Evolutionary conservation across 2,888 invertebrate species (phyloP), one percentile per base, ranked within the genome.

Genomic region (Caenorhabditis sp.): DNA sequence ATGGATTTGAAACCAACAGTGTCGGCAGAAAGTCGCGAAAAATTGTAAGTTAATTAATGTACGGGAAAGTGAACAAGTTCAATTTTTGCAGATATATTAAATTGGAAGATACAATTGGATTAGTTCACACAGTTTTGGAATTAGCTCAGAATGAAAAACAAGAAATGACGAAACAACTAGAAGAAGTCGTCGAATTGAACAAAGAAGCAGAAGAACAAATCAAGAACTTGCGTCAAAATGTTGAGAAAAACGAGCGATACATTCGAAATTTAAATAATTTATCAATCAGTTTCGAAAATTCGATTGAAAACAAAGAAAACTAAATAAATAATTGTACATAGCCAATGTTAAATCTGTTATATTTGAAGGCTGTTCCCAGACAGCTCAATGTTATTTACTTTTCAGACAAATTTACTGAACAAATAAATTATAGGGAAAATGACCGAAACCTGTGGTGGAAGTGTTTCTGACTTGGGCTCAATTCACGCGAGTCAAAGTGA

Each of bases 401-500:
- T 43, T 43, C 43, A 43, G 43, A 43, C 31, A 7, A 31, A 10
- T 31, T 10, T 10, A 31, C 5, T 7, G 4, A 31, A 31, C 31
- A 10, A 31, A 7, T 31, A 31, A 43, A 10, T 43, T 17, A 10
- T 14, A 43, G 43, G 43, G 43, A 43, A 43, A 58, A 58, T 58
- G 58, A 20, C 36, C 38, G 38, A 58, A 21, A 14, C 26, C 25
- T 17, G 57, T 17, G 36, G 27, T 7, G 36, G 27, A 36, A 58
- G 23, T 38, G 7, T 38, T 31, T 58, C 58, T 2, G 38, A 58
- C 36, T 21, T 26, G 5, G 58, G 58, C 1, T 58, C 58, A 25
- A 72, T 72, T 25, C 60, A 56, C 10, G 67, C 72, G 17, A 68
- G 67, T 12, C 67, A 49, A 26, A 65, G 65, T n/a, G 67, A 72